phyloP scores from a whole-genome alignment of 2,888 invertebrate genomes.

The Noctua pronuba region DNA sequence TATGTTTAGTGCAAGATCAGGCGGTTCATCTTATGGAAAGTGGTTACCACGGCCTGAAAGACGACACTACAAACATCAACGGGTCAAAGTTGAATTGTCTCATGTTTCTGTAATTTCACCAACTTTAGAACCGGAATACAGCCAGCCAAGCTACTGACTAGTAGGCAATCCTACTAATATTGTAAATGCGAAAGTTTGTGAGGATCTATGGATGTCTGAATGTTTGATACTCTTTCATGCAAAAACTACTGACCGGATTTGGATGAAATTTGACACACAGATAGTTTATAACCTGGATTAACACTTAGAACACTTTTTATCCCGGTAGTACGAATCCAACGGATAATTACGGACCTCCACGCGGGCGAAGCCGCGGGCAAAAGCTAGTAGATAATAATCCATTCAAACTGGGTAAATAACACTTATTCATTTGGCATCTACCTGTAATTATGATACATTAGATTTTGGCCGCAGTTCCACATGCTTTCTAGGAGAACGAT shows the following conservation, averaged over 20 bases:
- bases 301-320: too few relatives aligned
- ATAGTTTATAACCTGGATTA: too few relatives aligned
- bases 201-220: too few relatives aligned
- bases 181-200: too few relatives aligned
- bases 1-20: not conserved
- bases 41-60: slow-evolving; percentile 13
- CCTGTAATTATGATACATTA: not conserved
- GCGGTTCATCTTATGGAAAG: slow-evolving; percentile 16
- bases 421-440: slow-evolving; percentile 7
- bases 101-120: slow-evolving; percentile 27
- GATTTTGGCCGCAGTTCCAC: not conserved
- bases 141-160: not conserved
- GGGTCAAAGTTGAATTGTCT: slow-evolving; percentile 31
- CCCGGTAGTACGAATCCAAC: too few relatives aligned
- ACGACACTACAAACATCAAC: not conserved
- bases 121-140: slow-evolving; percentile 12
- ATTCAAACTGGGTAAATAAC: slow-evolving; percentile 19
- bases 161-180: not conserved
- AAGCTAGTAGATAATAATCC: slow-evolving; percentile 2
- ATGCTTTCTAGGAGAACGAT: not conserved
- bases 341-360: too few relatives aligned
- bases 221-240: too few relatives aligned
- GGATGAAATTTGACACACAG: too few relatives aligned
- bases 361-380: too few relatives aligned
- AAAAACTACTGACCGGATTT: too few relatives aligned